phyloP scores from a whole-genome alignment of 2,113 vertebrate species.

The Channa argus region DNA sequence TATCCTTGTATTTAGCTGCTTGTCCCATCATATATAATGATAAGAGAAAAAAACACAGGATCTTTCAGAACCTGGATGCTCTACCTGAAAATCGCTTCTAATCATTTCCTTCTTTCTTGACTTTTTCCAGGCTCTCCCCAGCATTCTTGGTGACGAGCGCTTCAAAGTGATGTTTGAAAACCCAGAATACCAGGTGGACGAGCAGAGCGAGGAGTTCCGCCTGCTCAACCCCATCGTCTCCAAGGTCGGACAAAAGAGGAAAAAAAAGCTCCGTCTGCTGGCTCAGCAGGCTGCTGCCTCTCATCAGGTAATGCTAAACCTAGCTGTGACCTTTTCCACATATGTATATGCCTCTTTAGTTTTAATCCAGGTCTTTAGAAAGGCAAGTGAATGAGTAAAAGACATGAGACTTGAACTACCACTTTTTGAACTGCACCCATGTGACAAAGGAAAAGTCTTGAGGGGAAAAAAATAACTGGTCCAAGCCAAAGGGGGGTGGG shows the following conservation, averaged over 20 bases:
- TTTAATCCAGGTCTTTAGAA: background rate
- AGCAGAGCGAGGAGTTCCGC: conserved; percentile 95
- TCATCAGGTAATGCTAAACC: conserved; percentile 77
- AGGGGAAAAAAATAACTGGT: background rate
- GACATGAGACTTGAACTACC: background rate
- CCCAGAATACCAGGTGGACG: conserved; percentile 96
- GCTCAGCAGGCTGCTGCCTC: conserved; percentile 79
- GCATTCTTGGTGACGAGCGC: conserved; percentile 92
- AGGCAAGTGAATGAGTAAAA: background rate
- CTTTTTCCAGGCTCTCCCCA: conserved; percentile 86
- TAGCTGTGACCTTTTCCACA: background rate
- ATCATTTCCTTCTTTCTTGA: background rate
- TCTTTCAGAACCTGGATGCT: no score
- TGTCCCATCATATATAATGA: background rate
- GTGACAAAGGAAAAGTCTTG: background rate
- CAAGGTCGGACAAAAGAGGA: conserved; percentile 92
- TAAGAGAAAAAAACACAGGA: background rate
- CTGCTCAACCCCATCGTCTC: conserved; percentile 97
- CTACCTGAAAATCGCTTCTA: background rate
- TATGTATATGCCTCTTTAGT: background rate
- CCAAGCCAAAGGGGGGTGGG: background rate
- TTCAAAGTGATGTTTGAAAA: conserved; percentile 99
- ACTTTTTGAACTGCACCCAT: background rate
- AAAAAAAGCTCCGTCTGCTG: conserved; percentile 88
- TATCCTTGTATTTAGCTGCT: no score